phyloP scores from a whole-genome alignment of 2,113 vertebrate species.

The Odocoileus virginianus region DNA sequence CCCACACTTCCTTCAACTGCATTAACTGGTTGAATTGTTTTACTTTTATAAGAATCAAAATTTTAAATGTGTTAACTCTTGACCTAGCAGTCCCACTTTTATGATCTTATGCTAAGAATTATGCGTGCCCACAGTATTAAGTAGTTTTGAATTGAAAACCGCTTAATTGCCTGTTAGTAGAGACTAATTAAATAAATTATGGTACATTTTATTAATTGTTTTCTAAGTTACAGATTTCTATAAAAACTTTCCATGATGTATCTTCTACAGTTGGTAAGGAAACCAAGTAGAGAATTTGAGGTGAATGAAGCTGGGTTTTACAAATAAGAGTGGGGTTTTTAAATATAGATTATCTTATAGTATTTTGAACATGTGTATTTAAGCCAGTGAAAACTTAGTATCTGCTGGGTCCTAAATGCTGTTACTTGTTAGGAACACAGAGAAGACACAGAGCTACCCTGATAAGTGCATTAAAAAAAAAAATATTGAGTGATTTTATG shows the following conservation, averaged over 20 bases:
- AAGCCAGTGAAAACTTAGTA: not conserved
- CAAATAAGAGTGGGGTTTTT: not conserved
- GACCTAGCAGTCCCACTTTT: not conserved
- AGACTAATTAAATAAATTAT: slow-evolving; percentile 16
- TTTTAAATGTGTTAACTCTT: not conserved
- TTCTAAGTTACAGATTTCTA: not conserved
- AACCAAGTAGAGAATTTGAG: not conserved
- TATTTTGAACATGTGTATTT: not conserved
- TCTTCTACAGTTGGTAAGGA: not conserved
- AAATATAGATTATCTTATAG: not conserved
- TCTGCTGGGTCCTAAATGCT: not conserved
- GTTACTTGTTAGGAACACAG: not conserved
- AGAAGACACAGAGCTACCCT: not conserved
- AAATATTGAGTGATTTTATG: not conserved
- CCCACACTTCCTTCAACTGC: not conserved
- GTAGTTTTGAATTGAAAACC: not conserved
- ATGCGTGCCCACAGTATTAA: not conserved
- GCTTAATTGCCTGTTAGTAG: not conserved
- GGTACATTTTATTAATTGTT: not conserved
- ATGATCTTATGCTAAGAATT: not conserved
- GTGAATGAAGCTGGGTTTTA: not conserved
- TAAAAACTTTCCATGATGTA: not conserved
- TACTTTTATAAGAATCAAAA: not conserved
- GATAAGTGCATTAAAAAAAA: not conserved
- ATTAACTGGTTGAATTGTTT: not conserved